Evolutionary conservation across 2,113 vertebrate genomes (phyloP).

Genomic region (Psilopogon haemacephalus): DNA sequence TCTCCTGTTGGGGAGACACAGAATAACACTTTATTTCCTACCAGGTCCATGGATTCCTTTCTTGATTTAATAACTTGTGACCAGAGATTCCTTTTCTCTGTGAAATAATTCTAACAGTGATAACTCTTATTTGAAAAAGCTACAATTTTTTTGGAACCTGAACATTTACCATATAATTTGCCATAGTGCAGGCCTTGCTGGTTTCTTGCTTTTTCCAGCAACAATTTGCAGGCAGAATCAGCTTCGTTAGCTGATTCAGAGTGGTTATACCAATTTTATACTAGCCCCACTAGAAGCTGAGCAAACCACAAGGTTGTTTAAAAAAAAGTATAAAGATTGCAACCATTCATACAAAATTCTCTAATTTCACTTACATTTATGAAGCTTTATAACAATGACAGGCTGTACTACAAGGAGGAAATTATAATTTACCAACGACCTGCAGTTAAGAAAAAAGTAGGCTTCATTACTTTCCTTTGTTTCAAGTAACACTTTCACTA

Average conservation of each 20-base stretch:
- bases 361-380: not conserved
- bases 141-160: not conserved
- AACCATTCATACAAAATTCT: not conserved
- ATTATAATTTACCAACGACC: not conserved
- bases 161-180: not conserved
- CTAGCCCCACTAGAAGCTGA: not conserved
- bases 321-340: not conserved
- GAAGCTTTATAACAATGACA: not conserved
- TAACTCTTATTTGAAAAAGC: not conserved
- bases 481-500: not conserved
- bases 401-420: not conserved
- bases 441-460: not conserved
- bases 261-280: not conserved
- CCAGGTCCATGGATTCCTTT: not conserved
- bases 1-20: accelerated
- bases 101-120: not conserved
- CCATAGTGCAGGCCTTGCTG: not conserved
- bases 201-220: not conserved
- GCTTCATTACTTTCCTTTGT: not conserved
- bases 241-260: not conserved
- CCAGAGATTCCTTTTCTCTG: not conserved
- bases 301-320: not conserved
- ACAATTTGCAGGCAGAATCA: not conserved
- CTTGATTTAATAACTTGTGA: not conserved
- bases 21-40: not conserved